These are phyloP conservation scores for Bujurquina vittata DNA, from an alignment of 2,113 vertebrate species.

Conservation along the genomic window DNA sequence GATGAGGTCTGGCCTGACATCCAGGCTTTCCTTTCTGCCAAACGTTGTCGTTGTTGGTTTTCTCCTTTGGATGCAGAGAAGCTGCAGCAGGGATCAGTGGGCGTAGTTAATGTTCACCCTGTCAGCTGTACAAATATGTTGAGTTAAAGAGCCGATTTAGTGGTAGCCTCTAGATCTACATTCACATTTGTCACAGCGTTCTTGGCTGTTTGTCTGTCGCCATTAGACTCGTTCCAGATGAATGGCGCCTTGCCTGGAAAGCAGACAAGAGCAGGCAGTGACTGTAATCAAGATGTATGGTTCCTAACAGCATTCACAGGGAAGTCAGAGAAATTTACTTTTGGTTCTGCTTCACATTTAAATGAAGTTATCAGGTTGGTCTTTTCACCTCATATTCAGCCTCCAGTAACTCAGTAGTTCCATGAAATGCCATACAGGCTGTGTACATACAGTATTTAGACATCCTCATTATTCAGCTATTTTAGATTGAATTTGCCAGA, in stretches of 20 bases:
- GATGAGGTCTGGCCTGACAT: no score
- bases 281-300: neutral
- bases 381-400: neutral
- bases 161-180: neutral
- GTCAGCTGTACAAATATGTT: neutral
- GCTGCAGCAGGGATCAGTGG: neutral
- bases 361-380: neutral
- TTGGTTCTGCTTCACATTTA: neutral
- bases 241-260: neutral
- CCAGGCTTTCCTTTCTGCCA: neutral
- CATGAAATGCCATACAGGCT: neutral
- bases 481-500: neutral
- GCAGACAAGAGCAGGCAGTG: neutral
- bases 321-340: neutral
- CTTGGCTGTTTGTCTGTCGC: neutral
- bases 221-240: neutral
- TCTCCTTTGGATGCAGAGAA: neutral
- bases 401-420: neutral
- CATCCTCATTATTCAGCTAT: neutral
- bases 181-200: conserved; percentile 12
- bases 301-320: neutral
- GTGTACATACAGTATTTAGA: neutral
- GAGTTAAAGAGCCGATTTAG: neutral
- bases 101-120: neutral
- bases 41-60: neutral